Evolutionary conservation across 2,797 vertebrate species (phyloP), one percentile per base, ranked within the genome.

Genomic region (Sparidentex hasta): DNA sequence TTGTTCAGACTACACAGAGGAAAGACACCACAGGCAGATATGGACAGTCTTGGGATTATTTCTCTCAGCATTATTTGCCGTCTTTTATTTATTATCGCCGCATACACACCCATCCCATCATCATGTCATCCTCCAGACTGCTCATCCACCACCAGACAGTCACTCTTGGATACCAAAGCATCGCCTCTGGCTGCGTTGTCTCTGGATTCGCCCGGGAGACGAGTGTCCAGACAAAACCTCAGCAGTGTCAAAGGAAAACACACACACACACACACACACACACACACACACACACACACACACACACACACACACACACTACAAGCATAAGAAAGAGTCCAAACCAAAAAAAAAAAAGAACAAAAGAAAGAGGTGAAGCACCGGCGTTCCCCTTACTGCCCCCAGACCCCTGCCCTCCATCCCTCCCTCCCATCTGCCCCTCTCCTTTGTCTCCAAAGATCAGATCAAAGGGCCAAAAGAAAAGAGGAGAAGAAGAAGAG

Each of bases 141-240:
- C 87, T 86, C 89, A 77, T 84, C 87, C 8, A 67, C 88, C 87
- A 83, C 75, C 86, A 87, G 88, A 92, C 82, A 83, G 91, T 92
- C 93, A 91, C 92, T 94, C 94, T 91, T 87, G 87, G 91, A 96
- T 94, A 95, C 95, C 95, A 96, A 95, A 96, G 95, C 90, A 72
- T 91, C 75, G 87, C 90, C 91, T 85, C 85, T 82, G 91, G 92
- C 90, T 76, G 87, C 86, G 48, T 76, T 74, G 88, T 91, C 92
- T 92, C 90, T 88, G 86, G 83, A 89, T 91, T 91, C 82, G 87
- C 91, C 90, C 81, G 52, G 83, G 90, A 92, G 89, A 92, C 89
- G 76, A 87, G 92, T 85, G 88, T 94, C 93, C 92, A 93, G 92
- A 94, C 88, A 85, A 90, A 94, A 90, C 93, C 14, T 94, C 93